Evolutionary conservation across 2,888 invertebrate species (phyloP), one percentile per base, ranked within the genome.

Genomic region (Stenichneumon culpator): DNA sequence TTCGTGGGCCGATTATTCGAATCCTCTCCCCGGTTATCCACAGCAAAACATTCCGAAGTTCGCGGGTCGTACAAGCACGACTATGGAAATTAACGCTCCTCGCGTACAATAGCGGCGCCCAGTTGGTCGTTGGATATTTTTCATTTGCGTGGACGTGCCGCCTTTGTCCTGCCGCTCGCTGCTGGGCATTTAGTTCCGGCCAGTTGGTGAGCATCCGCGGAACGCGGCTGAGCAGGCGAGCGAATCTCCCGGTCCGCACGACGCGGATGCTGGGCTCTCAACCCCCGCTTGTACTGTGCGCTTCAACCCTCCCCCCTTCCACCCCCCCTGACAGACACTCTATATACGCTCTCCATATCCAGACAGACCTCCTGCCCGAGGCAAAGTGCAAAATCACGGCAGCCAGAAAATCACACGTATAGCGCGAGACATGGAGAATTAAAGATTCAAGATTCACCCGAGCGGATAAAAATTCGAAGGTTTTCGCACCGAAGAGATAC

Each of bases 161-260:
- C 75, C 81, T 86, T 87, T 87, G 86, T 86, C 54, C 83, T 60
- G 65, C 87, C 73, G 82, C 78, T 82, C 25, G 82, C 82, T 82
- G 87, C 82, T 87, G 79, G 82, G 85, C 77, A 88, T 90, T 90
- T 90, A 90, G 90, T 90, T 90, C 89, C 90, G 89, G 88, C 89
- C 90, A 90, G 90, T 90, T 90, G 87, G 90, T 85, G 87, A 89
- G 88, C 89, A 90, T 90, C 85, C 87, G 87, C 79, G 86, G 84
- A 90, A 90, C 89, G 85, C 63, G 79, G 82, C 86, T 16, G 72
- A 81, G 60, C 67, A 73, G 50, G 47, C 70, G 75, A 75, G 74
- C 60, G 47, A 69, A 68, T 63, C 50, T 73, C 39, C 63, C 9
- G 39, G 57, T 54, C 19, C 47, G 32, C 47, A 32, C 57, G 72